These are phyloP conservation scores for Morpho helenor DNA, from an alignment of 2,888 invertebrate genomes.

Conservation along the genomic window DNA sequence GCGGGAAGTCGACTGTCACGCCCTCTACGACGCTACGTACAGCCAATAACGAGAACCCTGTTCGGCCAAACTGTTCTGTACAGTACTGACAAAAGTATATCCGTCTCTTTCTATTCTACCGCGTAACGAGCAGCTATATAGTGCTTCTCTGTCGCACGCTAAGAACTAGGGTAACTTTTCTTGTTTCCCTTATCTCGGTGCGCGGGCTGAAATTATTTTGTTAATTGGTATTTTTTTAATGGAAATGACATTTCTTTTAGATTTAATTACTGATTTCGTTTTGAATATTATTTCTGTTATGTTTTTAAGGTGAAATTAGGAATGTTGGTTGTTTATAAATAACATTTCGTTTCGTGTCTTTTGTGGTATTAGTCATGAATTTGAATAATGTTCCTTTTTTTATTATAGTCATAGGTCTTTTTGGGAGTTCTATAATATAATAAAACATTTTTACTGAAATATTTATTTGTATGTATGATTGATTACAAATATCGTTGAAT, in stretches of 20 bases:
- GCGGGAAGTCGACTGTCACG: slow-evolving; percentile 68
- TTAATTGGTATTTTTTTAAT: slow-evolving; percentile 23
- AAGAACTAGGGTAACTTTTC: slow-evolving; percentile 8
- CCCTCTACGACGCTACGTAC: slow-evolving; percentile 57
- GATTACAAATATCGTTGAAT: no score
- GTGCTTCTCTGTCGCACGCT: slow-evolving; percentile 6
- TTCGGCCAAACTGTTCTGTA: slow-evolving; percentile 26
- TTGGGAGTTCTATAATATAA: no score
- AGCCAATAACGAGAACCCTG: slow-evolving; percentile 55
- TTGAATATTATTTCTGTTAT: not conserved
- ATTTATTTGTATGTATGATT: no score
- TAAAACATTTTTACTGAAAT: no score
- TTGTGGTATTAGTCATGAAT: no score
- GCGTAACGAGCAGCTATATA: not conserved
- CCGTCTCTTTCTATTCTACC: slow-evolving; percentile 44
- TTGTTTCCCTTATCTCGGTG: slow-evolving; percentile 17
- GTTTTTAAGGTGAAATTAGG: not conserved
- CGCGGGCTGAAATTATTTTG: slow-evolving; percentile 17
- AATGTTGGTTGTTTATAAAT: no score
- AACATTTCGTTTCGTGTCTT: no score
- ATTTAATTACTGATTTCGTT: slow-evolving; percentile 12
- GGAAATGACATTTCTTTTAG: slow-evolving; percentile 18
- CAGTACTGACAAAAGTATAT: slow-evolving; percentile 30
- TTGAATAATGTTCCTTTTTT: no score
- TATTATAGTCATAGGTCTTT: no score